phyloP scores from a whole-genome alignment of 2,888 invertebrate genomes.

The Cremastinae sp. region DNA sequence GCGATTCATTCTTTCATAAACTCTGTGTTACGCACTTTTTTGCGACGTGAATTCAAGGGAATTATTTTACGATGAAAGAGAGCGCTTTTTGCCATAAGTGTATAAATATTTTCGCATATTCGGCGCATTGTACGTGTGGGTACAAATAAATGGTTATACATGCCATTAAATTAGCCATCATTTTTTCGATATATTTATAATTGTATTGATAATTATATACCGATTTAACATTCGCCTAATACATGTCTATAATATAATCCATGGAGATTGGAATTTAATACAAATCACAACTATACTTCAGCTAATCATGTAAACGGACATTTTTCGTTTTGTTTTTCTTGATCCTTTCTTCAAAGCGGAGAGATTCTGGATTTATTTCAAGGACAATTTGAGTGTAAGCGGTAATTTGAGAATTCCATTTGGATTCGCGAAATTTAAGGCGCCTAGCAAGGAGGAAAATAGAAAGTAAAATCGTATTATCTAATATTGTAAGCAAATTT shows the following conservation, averaged over 20 bases:
- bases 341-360: conserved; percentile 31
- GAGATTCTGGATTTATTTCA: conserved; percentile 37
- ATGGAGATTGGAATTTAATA: conserved; percentile 32
- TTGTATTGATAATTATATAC: conserved; percentile 8
- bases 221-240: conserved; percentile 32
- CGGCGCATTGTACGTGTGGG: conserved; percentile 39
- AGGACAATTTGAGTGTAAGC: background rate
- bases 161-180: conserved; percentile 29
- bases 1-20: conserved; percentile 14
- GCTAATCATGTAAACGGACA: background rate
- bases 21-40: conserved; percentile 26
- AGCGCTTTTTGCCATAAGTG: conserved; percentile 43
- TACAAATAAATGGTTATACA: conserved; percentile 44
- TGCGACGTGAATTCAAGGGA: conserved; percentile 13
- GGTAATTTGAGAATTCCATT: too few species aligned
- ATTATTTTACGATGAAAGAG: conserved; percentile 1
- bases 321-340: conserved; percentile 1
- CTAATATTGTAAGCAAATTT: conserved; percentile 1
- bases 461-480: conserved; percentile 30
- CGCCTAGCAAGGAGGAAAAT: conserved; percentile 6
- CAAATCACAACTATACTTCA: conserved; percentile 7
- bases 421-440: background rate
- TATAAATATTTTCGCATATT: conserved; percentile 53
- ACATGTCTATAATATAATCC: conserved; percentile 31
- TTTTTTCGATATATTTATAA: conserved; percentile 23